phyloP scores from a whole-genome alignment of 1,140 invertebrate species.

The Euwallacea similis region DNA sequence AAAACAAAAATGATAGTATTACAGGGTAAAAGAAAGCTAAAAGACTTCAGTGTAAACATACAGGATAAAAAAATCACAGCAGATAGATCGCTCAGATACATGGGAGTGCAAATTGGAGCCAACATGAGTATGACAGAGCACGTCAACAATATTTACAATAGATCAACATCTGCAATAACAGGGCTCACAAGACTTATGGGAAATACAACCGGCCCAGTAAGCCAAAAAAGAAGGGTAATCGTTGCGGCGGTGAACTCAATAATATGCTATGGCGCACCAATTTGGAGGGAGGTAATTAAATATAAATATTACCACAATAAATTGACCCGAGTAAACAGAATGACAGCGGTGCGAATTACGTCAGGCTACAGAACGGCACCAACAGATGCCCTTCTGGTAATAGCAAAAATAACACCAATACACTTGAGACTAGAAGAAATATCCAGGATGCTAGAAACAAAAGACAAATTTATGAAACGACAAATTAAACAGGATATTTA shows the following conservation, averaged over 20 bases:
- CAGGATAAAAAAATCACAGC: background rate
- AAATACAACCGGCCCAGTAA: background rate
- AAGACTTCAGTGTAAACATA: background rate
- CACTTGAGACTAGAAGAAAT: constrained; percentile 31
- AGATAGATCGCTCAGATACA: background rate
- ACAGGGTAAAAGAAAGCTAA: background rate
- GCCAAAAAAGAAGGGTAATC: background rate
- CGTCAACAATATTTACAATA: constrained; percentile 6
- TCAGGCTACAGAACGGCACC: constrained; percentile 40
- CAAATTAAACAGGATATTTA: too few relatives aligned
- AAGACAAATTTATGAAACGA: too few relatives aligned
- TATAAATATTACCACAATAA: background rate
- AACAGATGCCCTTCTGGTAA: constrained; percentile 30
- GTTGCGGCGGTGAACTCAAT: background rate
- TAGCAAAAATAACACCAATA: constrained; percentile 37
- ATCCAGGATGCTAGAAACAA: too few relatives aligned
- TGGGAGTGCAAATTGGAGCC: background rate
- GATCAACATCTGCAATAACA: constrained; percentile 10
- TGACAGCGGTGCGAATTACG: constrained; percentile 19
- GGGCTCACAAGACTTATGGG: background rate
- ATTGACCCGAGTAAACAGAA: constrained; percentile 8
- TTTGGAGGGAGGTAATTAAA: constrained; percentile 3
- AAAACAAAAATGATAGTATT: constrained; percentile 12
- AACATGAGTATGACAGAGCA: constrained; percentile 2
- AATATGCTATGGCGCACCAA: constrained; percentile 12